Percentiles rank a stretch among this genome's conserved stretches.
Evolutionary conservation across 2,888 invertebrate genomes (phyloP).

Genomic region (Hydrotaea diabolus): DNA sequence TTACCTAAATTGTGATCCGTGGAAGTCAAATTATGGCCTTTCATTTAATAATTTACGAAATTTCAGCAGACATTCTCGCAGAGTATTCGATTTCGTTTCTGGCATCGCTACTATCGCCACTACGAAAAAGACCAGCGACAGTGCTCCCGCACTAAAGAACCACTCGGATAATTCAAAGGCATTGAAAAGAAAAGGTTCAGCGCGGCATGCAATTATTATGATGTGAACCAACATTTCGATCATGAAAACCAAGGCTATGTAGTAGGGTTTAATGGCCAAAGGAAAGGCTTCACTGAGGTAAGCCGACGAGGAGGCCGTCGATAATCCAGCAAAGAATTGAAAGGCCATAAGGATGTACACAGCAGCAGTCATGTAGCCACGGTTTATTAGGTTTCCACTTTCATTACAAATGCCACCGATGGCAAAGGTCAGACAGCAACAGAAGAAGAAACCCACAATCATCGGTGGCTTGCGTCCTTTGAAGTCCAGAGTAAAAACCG

Average conservation of each 20-base stretch:
- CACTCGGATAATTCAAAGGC: conserved; percentile 53
- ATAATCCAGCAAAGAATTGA: conserved; percentile 74
- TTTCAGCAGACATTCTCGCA: conserved; percentile 71
- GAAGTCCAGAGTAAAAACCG: conserved; percentile 68
- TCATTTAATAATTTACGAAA: conserved; percentile 62
- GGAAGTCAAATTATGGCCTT: no score
- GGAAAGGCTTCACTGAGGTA: conserved; percentile 78
- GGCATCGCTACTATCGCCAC: conserved; percentile 71
- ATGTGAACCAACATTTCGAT: conserved; percentile 72
- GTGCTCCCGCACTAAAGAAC: conserved; percentile 69
- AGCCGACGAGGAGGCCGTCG: conserved; percentile 72
- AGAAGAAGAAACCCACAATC: conserved; percentile 69
- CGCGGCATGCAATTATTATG: conserved; percentile 55
- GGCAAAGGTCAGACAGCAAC: conserved; percentile 68
- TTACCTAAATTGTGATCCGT: no score
- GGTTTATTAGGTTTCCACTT: neutral
- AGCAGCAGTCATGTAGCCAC: conserved; percentile 65
- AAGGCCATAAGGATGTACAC: conserved; percentile 70
- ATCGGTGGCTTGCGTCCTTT: conserved; percentile 72
- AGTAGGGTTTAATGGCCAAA: conserved; percentile 72
- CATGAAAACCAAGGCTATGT: conserved; percentile 71
- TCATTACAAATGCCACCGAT: conserved; percentile 66
- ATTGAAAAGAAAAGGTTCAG: neutral
- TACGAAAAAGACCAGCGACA: conserved; percentile 69
- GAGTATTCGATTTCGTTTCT: conserved; percentile 73